Evolutionary conservation across 2,888 invertebrate genomes (phyloP), one percentile per base, ranked within the genome.

Genomic region (Hartigia nigra): DNA sequence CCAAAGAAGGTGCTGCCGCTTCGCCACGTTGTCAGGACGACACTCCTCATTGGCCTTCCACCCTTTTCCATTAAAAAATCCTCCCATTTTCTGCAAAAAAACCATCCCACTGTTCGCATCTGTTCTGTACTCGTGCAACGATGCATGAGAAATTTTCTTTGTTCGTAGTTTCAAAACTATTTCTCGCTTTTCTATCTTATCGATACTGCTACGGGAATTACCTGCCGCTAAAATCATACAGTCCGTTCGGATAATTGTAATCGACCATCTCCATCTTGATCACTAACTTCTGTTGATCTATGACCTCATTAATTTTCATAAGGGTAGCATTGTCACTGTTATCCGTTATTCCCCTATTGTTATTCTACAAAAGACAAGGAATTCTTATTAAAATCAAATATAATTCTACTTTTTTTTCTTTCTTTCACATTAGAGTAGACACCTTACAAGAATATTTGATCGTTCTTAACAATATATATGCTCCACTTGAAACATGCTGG

Each of bases 1-100:
- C 97, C 97, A 77, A 98, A 93, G 91, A 98, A 98, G 69, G 97
- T 97, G 32, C 97, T 97, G 11, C 98, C 98, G 5, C 97, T 97
- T 85, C 98, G 94, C 97, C 97, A 98, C 23, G 97, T 97, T n/a
- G 97, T 96, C 81, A 97, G 92, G 83, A 98, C 95, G 75, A 97
- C 91, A 90, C 95, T 97, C 83, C 96, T 93, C 79, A 96, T 89
- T 5, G 97, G 97, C 79, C 92, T 93, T 23, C 97, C 97, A 72
- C 94, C 94, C 70, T 94, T 93, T 85, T 95, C 95, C 85, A 95
- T 92, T 1, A 95, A 93, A 87, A 96, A 93, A 87, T 96, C 95
- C 79, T 94, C 93, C 81, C 96, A 90, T 81, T 94, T 94, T 79
- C 92, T 93, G 79, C 0, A 79, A 77, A n/a, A n/a, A 34, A 79